These are phyloP conservation scores for Camarhynchus parvulus DNA, from an alignment of 2,113 vertebrate species.

Conservation along the genomic window DNA sequence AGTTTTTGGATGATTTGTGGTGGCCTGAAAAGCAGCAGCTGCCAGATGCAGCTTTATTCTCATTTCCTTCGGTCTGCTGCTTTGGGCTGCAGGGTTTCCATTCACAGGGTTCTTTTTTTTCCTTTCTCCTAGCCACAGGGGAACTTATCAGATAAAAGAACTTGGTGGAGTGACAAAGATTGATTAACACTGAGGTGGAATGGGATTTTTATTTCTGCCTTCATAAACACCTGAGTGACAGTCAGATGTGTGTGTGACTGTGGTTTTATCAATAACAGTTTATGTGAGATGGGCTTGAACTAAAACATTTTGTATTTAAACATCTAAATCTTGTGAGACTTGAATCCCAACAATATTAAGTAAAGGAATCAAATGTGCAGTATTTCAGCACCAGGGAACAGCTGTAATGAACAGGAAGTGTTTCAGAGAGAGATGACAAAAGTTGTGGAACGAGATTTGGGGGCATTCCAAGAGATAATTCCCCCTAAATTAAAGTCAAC, in stretches of 20 bases:
- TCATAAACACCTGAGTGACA: constrained; percentile 40
- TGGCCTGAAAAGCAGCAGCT: background rate
- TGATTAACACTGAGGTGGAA: constrained; percentile 35
- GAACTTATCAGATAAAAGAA: constrained; percentile 1
- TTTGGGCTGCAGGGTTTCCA: background rate
- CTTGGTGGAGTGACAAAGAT: constrained; percentile 34
- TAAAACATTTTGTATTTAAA: constrained; percentile 11
- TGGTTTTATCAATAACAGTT: constrained; percentile 34
- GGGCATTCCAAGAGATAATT: background rate
- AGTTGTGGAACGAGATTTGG: background rate
- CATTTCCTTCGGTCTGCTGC: background rate
- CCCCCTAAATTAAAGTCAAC: background rate
- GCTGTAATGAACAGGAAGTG: background rate
- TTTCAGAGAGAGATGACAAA: background rate
- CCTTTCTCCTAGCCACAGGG: background rate
- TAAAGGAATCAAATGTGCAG: background rate
- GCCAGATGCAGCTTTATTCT: background rate
- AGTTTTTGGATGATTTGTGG: background rate
- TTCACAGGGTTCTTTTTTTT: background rate
- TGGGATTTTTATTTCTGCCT: constrained; percentile 45
- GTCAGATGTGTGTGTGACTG: background rate
- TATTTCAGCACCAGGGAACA: background rate
- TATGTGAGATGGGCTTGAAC: background rate
- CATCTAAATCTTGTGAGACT: background rate
- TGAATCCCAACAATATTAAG: background rate